Percentiles rank a stretch among this genome's conserved stretches.
These are phyloP conservation scores for Spinus olivaceus DNA, from an alignment of 2,797 vertebrate genomes.

Conservation along the genomic window DNA sequence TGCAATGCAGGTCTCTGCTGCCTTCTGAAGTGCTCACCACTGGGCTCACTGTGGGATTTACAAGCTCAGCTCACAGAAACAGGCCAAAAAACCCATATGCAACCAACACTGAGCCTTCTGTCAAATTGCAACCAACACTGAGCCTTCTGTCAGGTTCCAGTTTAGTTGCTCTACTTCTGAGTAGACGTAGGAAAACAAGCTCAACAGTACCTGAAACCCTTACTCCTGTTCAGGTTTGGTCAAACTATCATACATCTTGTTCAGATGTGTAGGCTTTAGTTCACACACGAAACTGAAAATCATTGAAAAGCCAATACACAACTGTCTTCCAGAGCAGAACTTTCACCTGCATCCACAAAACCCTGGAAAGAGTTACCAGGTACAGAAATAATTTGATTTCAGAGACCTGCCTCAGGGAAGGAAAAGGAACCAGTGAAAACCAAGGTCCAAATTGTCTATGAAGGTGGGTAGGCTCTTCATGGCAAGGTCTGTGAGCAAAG, in stretches of 20 bases:
- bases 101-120: background rate
- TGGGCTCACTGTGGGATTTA: background rate
- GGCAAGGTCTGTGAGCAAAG: background rate
- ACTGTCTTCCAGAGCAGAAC: background rate
- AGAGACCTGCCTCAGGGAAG: background rate
- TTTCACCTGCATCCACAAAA: background rate
- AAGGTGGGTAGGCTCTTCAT: background rate
- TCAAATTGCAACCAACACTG: background rate
- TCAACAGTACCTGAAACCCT: background rate
- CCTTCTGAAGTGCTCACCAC: background rate
- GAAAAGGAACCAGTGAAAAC: background rate
- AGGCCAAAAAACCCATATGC: background rate
- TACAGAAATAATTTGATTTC: background rate
- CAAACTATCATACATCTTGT: background rate
- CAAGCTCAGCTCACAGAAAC: background rate
- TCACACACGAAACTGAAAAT: background rate
- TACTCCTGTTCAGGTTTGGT: background rate
- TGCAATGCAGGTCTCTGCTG: background rate
- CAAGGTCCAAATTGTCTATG: background rate
- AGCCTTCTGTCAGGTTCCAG: background rate
- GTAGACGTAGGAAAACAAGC: background rate
- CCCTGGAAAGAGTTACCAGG: background rate
- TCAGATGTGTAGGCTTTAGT: background rate
- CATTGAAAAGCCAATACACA: background rate
- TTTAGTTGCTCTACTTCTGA: background rate